These are phyloP conservation scores for Yasuhikotakia modesta DNA, from an alignment of 2,797 vertebrate species.

Conservation along the genomic window DNA sequence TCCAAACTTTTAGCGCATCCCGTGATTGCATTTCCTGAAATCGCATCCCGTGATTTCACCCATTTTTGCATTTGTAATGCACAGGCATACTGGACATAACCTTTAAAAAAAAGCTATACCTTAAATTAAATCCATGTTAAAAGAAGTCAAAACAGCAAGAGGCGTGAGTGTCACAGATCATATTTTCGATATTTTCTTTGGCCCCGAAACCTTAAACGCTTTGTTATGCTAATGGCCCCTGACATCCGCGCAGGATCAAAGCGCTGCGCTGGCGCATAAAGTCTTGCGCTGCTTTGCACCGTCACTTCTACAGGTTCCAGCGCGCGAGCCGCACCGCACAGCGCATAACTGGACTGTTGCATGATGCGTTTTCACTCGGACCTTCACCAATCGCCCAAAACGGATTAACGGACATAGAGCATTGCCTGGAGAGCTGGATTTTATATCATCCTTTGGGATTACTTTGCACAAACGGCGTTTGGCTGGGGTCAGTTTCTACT, in stretches of 20 bases:
- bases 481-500: neutral
- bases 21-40: slow-evolving; percentile 18
- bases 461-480: slow-evolving; percentile 9
- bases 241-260: slow-evolving; percentile 91
- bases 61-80: neutral
- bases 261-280: slow-evolving; percentile 78
- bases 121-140: slow-evolving; percentile 8
- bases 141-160: slow-evolving; percentile 38
- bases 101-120: no score
- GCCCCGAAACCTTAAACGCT: slow-evolving; percentile 63
- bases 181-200: slow-evolving; percentile 48
- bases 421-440: slow-evolving; percentile 62
- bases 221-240: slow-evolving; percentile 89
- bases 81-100: neutral
- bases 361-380: slow-evolving; percentile 74
- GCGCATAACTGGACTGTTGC: slow-evolving; percentile 36
- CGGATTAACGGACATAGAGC: slow-evolving; percentile 72
- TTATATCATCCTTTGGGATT: slow-evolving; percentile 32
- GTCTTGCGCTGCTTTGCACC: slow-evolving; percentile 57
- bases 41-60: neutral
- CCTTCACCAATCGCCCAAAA: slow-evolving; percentile 52
- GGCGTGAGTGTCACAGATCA: slow-evolving; percentile 47
- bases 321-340: slow-evolving; percentile 28
- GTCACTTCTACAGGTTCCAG: slow-evolving; percentile 64
- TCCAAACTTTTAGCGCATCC: slow-evolving; percentile 13